Conservation (phyloP, 2,113 vertebrate genomes). For the Pachycephala philippinensis region DNA sequence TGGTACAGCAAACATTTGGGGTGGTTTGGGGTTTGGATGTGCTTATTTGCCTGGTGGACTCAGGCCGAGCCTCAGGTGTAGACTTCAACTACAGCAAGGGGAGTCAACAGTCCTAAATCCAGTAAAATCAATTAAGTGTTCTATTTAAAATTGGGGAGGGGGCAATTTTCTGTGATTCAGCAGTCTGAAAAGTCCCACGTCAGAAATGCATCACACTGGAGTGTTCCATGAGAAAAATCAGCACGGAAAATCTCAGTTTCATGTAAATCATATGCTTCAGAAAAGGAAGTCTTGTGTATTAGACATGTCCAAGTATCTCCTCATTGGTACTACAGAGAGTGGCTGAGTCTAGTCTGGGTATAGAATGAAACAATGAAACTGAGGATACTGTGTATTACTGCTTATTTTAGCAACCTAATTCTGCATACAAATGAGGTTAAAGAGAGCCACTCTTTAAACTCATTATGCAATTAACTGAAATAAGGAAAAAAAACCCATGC, state of each 20-base stretch:
- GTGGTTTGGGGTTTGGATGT: not conserved
- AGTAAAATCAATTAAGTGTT: not conserved
- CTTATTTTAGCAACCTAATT: not conserved
- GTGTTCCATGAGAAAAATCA: not conserved
- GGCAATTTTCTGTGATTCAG: not conserved
- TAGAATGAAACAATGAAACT: not conserved
- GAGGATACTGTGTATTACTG: not conserved
- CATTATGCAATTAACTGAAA: not conserved
- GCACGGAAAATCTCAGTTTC: not conserved
- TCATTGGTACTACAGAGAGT: not conserved
- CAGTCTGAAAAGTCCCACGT: not conserved
- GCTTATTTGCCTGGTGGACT: not conserved
- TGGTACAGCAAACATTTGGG: not conserved
- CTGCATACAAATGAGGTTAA: not conserved
- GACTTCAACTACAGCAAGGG: not conserved
- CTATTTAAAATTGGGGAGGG: not conserved
- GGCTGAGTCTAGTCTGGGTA: not conserved
- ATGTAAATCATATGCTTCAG: not conserved
- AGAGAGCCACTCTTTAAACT: not conserved
- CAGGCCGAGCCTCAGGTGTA: not conserved
- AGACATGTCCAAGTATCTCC: not conserved
- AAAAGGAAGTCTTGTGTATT: not conserved
- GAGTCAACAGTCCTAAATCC: not conserved
- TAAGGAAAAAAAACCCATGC: accelerated
- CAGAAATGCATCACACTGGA: not conserved